Base-by-base conservation (phyloP, 2,797 vertebrate species). In the Hippoglossus hippoglossus region DNA sequence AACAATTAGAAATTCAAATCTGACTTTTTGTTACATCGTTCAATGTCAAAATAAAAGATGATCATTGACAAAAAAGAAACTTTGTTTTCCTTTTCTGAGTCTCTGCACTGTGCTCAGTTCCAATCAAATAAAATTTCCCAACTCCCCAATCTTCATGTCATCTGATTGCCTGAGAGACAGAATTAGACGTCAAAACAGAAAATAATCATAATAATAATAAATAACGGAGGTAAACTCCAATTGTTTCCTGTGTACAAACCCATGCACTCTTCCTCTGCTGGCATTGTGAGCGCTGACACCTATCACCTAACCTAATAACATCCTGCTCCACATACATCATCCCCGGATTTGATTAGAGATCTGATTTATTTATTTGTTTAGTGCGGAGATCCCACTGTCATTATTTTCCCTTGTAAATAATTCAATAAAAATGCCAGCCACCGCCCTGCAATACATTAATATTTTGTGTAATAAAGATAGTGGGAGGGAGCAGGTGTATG, bases 301-400 rank as follows among this genome's bases (percentile, higher is more conserved):
- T 80, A 87, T 90, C 85, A 86, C 83, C 88, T 85, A 88, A 89
- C 86, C 84, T 88, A 93, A 93, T 93, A 92, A 91, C 84, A 82
- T 75, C 72, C 57, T 66, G 76, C 84, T 79, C 85, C 87, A 76
- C 91, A 91, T 93, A 88, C 73, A 91, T 93, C 87, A 92, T 86
- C 67, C 70, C 73, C 24, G 61, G 81, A 94, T 94, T 92, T 81
- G 92, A 94, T 94, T 94, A 94, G 83, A 86, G 78, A 88, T 82
- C 72, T 90, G 89, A 93, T 94, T 94, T 94, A 94, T 95, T 94
- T 94, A 93, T 94, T 94, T 94, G 92, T 93, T 93, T 93, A 91
- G 89, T 66, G 67, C 83, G 58, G 80, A 88, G 85, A 89, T 75
- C 83, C 85, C 65, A 55, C 83, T 82, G 85, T 94, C 93, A 94